Evolutionary conservation across 2,113 vertebrate species (phyloP).

Genomic region (Tinamus guttatus): DNA sequence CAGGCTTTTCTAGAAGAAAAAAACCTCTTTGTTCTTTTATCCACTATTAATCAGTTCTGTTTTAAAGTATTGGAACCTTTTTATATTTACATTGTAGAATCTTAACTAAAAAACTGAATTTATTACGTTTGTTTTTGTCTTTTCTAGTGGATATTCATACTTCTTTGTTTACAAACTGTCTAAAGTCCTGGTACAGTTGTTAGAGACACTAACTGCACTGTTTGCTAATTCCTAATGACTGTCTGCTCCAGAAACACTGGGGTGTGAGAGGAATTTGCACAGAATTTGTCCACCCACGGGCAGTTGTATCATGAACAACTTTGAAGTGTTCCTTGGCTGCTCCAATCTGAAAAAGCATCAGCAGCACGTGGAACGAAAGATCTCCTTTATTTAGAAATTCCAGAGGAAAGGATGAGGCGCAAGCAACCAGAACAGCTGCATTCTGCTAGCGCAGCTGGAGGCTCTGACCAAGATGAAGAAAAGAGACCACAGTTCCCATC

Average conservation of each 20-base stretch:
- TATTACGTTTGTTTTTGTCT: background rate
- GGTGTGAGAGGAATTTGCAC: background rate
- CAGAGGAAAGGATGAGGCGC: background rate
- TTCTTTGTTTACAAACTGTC: background rate
- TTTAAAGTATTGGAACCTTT: background rate
- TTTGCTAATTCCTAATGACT: background rate
- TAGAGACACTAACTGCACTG: background rate
- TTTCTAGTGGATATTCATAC: background rate
- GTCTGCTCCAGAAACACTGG: background rate
- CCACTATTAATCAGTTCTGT: background rate
- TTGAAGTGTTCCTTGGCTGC: background rate
- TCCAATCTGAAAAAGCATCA: conserved; percentile 22
- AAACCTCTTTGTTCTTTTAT: background rate
- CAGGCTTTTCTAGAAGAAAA: background rate
- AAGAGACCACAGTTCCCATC: background rate
- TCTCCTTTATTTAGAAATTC: conserved; percentile 19
- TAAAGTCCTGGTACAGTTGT: background rate
- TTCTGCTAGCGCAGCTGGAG: conserved; percentile 17
- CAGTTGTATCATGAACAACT: background rate
- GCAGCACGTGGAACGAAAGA: conserved; percentile 6
- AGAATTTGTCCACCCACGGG: background rate
- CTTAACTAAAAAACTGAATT: background rate
- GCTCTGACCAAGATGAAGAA: background rate
- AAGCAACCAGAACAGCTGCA: conserved; percentile 25
- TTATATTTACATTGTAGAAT: background rate